These are phyloP conservation scores for Cheiracanthium punctorium DNA, from an alignment of 2,888 invertebrate species.

Conservation along the genomic window DNA sequence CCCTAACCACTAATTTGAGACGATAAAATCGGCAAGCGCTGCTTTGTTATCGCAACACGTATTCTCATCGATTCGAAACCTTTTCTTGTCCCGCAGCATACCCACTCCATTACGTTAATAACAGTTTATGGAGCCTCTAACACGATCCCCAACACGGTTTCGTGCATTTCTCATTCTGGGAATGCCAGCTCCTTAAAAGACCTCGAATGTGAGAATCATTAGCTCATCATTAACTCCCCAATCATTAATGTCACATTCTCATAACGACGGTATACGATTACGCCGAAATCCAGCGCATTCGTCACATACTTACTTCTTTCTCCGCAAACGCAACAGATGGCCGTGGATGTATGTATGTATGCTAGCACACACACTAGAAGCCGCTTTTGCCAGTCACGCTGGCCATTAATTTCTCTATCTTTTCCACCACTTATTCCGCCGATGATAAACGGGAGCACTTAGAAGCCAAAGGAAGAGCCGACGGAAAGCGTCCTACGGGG, in stretches of 20 bases:
- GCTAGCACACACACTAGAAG: no score
- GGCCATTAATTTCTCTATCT: conserved; percentile 27
- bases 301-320: neutral
- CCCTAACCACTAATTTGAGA: no score
- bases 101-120: no score
- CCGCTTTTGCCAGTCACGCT: neutral
- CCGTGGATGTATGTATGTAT: no score
- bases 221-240: neutral
- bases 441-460: conserved; percentile 61
- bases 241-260: neutral
- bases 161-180: no score
- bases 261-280: neutral
- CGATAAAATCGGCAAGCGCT: no score
- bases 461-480: conserved; percentile 21
- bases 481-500: conserved; percentile 30
- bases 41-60: no score
- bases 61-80: no score
- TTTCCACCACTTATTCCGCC: neutral
- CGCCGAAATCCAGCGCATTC: neutral
- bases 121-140: no score
- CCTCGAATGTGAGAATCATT: neutral
- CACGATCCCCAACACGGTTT: no score
- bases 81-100: no score
- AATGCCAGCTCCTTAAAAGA: no score
- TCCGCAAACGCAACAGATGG: conserved; percentile 5